These are phyloP conservation scores for Archilochus colubris DNA, from an alignment of 2,113 vertebrate genomes.

Conservation along the genomic window DNA sequence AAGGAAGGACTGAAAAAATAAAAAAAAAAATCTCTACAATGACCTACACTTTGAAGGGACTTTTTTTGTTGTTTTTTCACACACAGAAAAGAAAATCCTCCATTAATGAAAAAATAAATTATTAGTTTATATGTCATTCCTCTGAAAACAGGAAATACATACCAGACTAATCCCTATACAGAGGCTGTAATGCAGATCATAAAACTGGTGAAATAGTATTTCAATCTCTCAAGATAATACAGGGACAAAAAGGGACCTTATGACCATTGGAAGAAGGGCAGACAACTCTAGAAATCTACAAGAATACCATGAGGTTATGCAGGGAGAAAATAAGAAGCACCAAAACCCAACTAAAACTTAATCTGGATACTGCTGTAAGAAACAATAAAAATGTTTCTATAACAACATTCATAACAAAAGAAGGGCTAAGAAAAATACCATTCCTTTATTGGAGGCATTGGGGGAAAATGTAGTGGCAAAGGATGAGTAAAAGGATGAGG, in stretches of 20 bases:
- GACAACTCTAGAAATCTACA: neutral
- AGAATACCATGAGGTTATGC: neutral
- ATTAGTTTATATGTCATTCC: neutral
- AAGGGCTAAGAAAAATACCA: neutral
- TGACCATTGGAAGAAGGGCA: neutral
- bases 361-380: neutral
- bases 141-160: neutral
- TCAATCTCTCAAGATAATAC: neutral
- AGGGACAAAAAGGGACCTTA: neutral
- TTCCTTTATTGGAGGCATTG: neutral
- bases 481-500: neutral
- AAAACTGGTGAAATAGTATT: neutral
- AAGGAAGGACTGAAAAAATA: accelerated
- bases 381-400: neutral
- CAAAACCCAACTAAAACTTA: neutral
- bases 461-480: neutral
- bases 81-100: neutral
- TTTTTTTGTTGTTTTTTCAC: neutral
- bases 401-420: neutral
- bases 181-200: neutral
- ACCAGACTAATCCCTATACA: neutral
- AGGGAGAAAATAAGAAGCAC: neutral
- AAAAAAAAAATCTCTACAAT: neutral
- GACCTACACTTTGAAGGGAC: neutral
- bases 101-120: neutral